phyloP scores from a whole-genome alignment of 2,888 invertebrate species.

The Lepidocyrtinus sp. region DNA sequence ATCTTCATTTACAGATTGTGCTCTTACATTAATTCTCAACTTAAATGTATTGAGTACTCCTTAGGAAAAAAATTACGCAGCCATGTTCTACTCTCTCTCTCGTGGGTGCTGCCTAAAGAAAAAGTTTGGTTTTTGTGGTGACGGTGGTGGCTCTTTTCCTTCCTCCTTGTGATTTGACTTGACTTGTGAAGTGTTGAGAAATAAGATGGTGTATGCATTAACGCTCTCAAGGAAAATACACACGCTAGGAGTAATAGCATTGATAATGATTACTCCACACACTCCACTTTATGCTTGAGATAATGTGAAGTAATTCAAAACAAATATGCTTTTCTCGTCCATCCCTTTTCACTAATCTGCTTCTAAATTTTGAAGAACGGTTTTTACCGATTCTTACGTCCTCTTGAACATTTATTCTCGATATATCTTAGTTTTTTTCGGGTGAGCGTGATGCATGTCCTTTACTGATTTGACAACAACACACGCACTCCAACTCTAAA shows the following conservation, averaged over 20 bases:
- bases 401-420: too few relatives aligned
- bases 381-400: background rate
- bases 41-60: background rate
- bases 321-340: conserved; percentile 56
- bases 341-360: conserved; percentile 32
- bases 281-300: conserved; percentile 49
- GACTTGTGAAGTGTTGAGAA: conserved; percentile 60
- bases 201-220: conserved; percentile 58
- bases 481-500: conserved; percentile 6
- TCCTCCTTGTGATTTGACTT: conserved; percentile 50
- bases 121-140: conserved; percentile 32
- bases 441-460: conserved; percentile 28
- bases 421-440: background rate
- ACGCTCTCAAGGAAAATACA: conserved; percentile 25
- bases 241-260: conserved; percentile 7
- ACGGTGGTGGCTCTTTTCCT: conserved; percentile 29
- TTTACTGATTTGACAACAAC: conserved; percentile 55
- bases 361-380: conserved; percentile 3
- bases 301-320: conserved; percentile 59
- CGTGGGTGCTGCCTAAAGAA: conserved; percentile 16
- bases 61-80: background rate
- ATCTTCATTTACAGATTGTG: conserved; percentile 36
- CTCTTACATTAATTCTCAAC: background rate
- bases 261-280: conserved; percentile 31
- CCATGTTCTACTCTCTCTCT: too few relatives aligned